Conservation (phyloP, 2,888 invertebrate genomes). For the Zhuqinia jingwanae region DNA sequence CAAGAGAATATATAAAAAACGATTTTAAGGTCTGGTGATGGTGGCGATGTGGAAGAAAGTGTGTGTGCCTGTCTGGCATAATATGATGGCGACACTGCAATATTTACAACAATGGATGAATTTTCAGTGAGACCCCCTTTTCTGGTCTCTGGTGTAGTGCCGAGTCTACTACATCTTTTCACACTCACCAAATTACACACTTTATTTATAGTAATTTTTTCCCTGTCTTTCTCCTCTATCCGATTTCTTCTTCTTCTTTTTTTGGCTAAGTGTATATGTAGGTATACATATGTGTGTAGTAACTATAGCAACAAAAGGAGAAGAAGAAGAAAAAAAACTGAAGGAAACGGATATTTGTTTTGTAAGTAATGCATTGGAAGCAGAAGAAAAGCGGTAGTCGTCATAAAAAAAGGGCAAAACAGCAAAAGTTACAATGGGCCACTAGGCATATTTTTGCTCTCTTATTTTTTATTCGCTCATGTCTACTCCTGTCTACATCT, state of each 20-base stretch:
- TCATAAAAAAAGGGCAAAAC: constrained; percentile 16
- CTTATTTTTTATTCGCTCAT: constrained; percentile 43
- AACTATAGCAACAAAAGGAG: not conserved
- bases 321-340: too few relatives aligned
- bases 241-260: too few relatives aligned
- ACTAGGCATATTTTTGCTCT: constrained; percentile 14
- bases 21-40: constrained; percentile 33
- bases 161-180: constrained; percentile 5
- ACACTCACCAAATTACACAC: constrained; percentile 43
- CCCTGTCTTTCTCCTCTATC: constrained; percentile 51
- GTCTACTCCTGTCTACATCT: too few relatives aligned
- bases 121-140: too few relatives aligned
- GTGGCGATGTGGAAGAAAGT: too few relatives aligned
- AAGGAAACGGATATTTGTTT: constrained; percentile 67
- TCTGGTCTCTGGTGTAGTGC: not conserved
- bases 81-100: constrained; percentile 10
- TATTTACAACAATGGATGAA: constrained; percentile 36
- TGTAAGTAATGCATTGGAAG: constrained; percentile 62
- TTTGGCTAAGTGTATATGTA: too few relatives aligned
- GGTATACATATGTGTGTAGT: too few relatives aligned
- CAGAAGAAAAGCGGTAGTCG: constrained; percentile 50
- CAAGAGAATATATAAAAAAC: constrained; percentile 49
- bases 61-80: too few relatives aligned
- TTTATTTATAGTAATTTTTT: constrained; percentile 53
- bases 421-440: constrained; percentile 24